A percentile compares a stretch with the other conserved stretches of the same genome.
These are phyloP conservation scores for Leptopterna dolabrata DNA, from an alignment of 2,888 invertebrate species.

Conservation along the genomic window DNA sequence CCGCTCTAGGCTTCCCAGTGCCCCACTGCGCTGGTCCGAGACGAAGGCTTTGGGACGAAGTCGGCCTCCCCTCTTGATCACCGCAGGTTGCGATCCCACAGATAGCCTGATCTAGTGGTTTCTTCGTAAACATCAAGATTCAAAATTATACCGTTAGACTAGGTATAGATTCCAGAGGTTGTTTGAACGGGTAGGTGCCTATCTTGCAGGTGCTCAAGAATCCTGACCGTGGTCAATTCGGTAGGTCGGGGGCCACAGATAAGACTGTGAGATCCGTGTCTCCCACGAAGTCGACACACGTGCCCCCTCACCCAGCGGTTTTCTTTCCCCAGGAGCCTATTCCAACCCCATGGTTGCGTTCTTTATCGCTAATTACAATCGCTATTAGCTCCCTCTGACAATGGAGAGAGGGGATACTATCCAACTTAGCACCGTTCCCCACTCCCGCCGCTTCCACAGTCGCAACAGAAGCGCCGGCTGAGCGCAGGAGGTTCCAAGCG, in stretches of 20 bases:
- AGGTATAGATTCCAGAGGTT: too few species aligned
- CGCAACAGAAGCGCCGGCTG: constrained; percentile 21
- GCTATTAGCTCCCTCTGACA: constrained; percentile 50
- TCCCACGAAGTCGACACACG: constrained; percentile 36
- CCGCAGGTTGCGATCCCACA: too few species aligned
- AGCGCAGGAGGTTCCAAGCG: background rate
- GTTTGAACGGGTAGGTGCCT: too few species aligned
- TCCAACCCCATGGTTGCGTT: constrained; percentile 4
- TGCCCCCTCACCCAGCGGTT: background rate
- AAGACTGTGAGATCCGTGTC: background rate
- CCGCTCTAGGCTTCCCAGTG: too few species aligned
- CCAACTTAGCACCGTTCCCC: constrained; percentile 11
- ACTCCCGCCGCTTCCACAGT: background rate
- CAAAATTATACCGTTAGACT: too few species aligned
- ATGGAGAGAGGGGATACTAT: constrained; percentile 26
- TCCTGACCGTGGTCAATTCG: background rate
- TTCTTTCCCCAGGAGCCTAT: background rate
- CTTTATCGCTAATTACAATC: constrained; percentile 52
- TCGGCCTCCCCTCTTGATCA: too few species aligned
- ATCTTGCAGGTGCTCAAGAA: background rate
- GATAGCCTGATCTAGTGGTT: too few species aligned
- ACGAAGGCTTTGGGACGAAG: too few species aligned
- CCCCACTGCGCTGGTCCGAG: too few species aligned
- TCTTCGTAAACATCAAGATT: too few species aligned
- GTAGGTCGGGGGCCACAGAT: background rate